phyloP scores from a whole-genome alignment of 2,797 vertebrate species.

The Halcyon chelicuti region DNA sequence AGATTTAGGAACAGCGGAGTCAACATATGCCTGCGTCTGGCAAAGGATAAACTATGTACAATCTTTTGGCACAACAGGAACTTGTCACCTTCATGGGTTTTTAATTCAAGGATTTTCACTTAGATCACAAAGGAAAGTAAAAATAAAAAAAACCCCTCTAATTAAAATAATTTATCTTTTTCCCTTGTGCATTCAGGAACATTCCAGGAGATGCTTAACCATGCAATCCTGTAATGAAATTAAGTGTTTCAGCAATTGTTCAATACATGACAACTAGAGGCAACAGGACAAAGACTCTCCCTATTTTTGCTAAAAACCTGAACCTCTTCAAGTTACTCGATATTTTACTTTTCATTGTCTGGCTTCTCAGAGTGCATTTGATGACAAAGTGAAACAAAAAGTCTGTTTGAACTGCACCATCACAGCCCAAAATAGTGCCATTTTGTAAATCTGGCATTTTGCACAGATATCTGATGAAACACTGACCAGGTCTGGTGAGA shows the following conservation, averaged over 20 bases:
- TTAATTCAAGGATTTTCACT: not conserved
- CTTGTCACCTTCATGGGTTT: not conserved
- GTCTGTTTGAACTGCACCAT: not conserved
- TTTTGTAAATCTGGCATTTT: not conserved
- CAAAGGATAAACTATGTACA: not conserved
- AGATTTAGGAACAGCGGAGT: not conserved
- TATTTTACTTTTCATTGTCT: not conserved
- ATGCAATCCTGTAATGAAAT: not conserved
- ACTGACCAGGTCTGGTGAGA: conserved; percentile 70
- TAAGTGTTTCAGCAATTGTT: not conserved
- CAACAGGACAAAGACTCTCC: not conserved
- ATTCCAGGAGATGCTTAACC: not conserved
- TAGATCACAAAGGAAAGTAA: not conserved
- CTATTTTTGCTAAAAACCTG: not conserved
- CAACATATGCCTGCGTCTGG: conserved; percentile 13
- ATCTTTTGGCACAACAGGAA: not conserved
- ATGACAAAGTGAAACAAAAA: not conserved
- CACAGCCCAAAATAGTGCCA: not conserved
- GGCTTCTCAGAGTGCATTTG: not conserved
- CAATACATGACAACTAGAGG: not conserved
- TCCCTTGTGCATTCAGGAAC: not conserved
- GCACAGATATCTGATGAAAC: not conserved
- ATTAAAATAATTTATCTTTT: not conserved
- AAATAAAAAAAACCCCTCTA: not conserved
- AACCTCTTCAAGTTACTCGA: not conserved